Evolutionary conservation across 2,888 invertebrate genomes (phyloP).

Genomic region (Troilus luridus): DNA sequence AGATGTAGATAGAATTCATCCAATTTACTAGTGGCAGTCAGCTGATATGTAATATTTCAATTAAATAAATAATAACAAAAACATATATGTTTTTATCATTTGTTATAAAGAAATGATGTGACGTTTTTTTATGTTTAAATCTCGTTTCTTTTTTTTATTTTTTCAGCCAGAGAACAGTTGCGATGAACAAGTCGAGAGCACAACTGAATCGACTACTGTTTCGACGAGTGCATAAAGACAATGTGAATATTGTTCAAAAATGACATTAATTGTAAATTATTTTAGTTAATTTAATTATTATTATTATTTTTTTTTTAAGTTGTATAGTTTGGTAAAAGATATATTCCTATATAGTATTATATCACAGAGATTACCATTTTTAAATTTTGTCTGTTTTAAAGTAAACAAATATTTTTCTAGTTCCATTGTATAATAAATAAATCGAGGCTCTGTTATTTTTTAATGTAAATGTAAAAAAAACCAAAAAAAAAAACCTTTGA

Average conservation of each 20-base stretch:
- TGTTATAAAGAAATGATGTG: not conserved
- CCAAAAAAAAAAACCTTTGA: not conserved
- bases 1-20: too few relatives aligned
- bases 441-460: slow-evolving; percentile 42
- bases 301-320: not conserved
- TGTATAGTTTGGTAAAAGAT: slow-evolving; percentile 26
- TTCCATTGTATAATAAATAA: slow-evolving; percentile 22
- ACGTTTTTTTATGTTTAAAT: not conserved
- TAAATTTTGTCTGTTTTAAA: slow-evolving; percentile 6
- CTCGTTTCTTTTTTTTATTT: not conserved
- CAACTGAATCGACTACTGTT: not conserved
- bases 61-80: too few relatives aligned
- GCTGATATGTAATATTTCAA: too few relatives aligned
- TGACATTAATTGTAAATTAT: slow-evolving; percentile 8
- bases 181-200: not conserved
- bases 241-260: not conserved
- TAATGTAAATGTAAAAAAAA: slow-evolving; percentile 4
- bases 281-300: slow-evolving; percentile 12
- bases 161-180: slow-evolving; percentile 6
- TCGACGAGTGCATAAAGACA: not conserved
- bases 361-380: slow-evolving; percentile 16
- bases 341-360: slow-evolving; percentile 21
- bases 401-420: slow-evolving; percentile 21
- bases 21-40: too few relatives aligned
- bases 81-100: not conserved